Conservation (phyloP, 2,113 vertebrate species). For the Tamias sibiricus region DNA sequence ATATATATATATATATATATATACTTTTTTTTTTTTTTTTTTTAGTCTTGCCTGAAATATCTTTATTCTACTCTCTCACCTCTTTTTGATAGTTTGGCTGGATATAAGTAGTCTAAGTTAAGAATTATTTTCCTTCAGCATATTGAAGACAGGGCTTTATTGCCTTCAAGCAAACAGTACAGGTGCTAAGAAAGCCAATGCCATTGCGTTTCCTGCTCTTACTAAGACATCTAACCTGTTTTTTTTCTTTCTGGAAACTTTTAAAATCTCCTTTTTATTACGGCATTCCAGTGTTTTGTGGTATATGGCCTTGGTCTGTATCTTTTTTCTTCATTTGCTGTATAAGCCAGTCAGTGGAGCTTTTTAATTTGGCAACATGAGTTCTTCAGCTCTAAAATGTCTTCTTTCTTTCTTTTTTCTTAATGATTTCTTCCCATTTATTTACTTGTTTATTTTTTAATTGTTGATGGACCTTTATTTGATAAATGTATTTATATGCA, state of each 20-base stretch:
- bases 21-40: too few species aligned
- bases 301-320: not conserved
- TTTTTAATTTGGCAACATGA: not conserved
- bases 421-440: not conserved
- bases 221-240: not conserved
- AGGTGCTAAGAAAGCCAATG: not conserved
- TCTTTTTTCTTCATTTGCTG: not conserved
- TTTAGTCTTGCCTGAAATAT: not conserved
- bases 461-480: too few species aligned
- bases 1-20: too few species aligned
- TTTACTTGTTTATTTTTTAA: not conserved
- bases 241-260: not conserved
- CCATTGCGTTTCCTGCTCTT: not conserved
- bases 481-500: too few species aligned
- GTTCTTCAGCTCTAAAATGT: not conserved
- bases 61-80: not conserved
- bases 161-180: not conserved
- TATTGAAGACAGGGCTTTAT: not conserved
- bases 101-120: not conserved
- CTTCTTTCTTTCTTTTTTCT: not conserved
- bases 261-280: not conserved
- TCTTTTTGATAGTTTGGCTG: not conserved
- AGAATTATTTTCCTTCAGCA: not conserved
- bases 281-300: not conserved
- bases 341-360: not conserved